Evolutionary conservation across 2,113 vertebrate species (phyloP), one percentile per base, ranked within the genome.

Genomic region (Azemiops feae): DNA sequence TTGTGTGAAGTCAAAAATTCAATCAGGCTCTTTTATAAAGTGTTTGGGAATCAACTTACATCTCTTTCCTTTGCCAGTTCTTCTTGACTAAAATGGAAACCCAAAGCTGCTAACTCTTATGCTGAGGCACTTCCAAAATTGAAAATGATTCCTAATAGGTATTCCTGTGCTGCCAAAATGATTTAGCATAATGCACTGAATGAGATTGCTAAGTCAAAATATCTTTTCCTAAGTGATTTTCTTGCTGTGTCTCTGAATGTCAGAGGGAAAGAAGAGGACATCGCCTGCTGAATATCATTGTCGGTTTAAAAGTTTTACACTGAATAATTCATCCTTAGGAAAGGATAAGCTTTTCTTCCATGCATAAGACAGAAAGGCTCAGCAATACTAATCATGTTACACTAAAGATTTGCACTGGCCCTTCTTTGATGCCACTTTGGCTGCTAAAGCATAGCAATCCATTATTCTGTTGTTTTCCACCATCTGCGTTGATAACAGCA

Each of bases 361-460:
- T 52, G 55, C 86, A 54, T 60, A 90, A 87, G 43, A 53, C 10
- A 58, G 45, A 53, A 60, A 93, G 18, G 81, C 74, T 90, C 57
- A 69, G 47, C 74, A 87, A 86, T 30, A 43, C 45, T 86, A 90
- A 93, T 86, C 54, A 50, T 3, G 53, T 90, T 93, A 54, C 55
- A 16, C 45, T 47, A 34, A 52, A 45, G 85, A n/a, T 58, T 86
- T 93, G 54, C 85, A 39, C 74, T 52, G 50, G 23, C 47, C 8
- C 27, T 86, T 22, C 8, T 87, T 43, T 58, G 55, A 53, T 58
- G 25, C 45, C 16, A 11, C 39, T 86, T 39, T 50, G 30, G 85
- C 11, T 64, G 9, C 43, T 94, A 87, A 95, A 92, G 93, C 95
- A 98, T 98, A 97, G 97, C 54, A 58, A 11, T n/a, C 23, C 39